Evolutionary conservation across 2,888 invertebrate genomes (phyloP), one percentile per base, ranked within the genome.

Genomic region (Fragum sueziense): DNA sequence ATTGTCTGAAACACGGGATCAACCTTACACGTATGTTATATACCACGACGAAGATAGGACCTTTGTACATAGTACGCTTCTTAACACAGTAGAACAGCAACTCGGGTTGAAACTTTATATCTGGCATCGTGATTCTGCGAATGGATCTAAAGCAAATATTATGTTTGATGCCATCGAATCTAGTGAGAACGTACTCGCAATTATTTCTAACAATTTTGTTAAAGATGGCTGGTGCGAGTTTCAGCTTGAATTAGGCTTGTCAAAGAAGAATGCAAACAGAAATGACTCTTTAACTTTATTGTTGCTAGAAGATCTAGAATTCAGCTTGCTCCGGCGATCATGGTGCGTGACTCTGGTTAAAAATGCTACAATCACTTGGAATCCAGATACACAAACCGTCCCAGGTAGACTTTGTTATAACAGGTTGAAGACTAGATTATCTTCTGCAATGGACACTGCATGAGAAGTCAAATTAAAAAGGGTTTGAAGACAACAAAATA

Each of bases 91-190:
- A 20, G 61, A 61, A n/a, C n/a, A 29, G 27, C 7, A n/a, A n/a
- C 11, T 9, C 14, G 61, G 61, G 11, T 61, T 61, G 17, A 61
- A 61, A 20, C 27, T 61, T 6, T 61, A 20, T 20, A 27, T 61
- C 20, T 61, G 61, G 61, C 33, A 61, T 27, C 29, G 61, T 2
- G 61, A 61, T 61, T 11, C 61, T 3, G 31, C 11, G 6, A 11
- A 31, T 33, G 61, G 61, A 20, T 4, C 31, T 11, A 61, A 33
- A n/a, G 61, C 61, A 33, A 61, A 29, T 33, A 31, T 33, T 20
- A 61, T 61, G 31, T 61, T 65, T 22, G 41, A 33, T 31, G 61
- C 61, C 14, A 61, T 61, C 2, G 31, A 61, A 11, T 61, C 31
- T 2, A 34, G 41, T 25, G 65, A 34, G 41, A 65, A 65, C 41